Percentiles rank a stretch among this genome's conserved stretches.
Conservation (phyloP, 1,140 invertebrate species). For the Drosophila nannoptera region DNA sequence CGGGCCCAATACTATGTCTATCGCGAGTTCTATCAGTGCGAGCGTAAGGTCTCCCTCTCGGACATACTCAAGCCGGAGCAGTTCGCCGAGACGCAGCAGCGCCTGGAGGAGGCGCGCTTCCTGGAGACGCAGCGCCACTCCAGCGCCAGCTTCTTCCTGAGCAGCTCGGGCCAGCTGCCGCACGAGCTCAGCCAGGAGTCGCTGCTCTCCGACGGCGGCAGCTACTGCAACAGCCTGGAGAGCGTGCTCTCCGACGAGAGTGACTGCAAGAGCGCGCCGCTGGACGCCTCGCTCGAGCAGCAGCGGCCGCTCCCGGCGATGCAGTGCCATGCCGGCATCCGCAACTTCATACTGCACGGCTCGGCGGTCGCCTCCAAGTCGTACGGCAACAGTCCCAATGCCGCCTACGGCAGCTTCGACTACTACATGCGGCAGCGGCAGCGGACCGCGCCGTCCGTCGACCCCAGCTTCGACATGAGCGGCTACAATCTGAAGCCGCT, state of each 20-base stretch:
- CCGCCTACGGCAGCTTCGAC: constrained; percentile 69
- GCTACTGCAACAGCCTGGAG: constrained; percentile 87
- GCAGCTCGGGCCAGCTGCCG: constrained; percentile 74
- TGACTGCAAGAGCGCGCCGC: constrained; percentile 87
- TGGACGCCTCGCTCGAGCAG: constrained; percentile 85
- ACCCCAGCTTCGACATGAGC: constrained; percentile 73
- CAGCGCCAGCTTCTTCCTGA: constrained; percentile 84
- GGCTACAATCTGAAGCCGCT: constrained; percentile 68
- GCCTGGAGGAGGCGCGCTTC: constrained; percentile 71
- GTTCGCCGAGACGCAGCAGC: constrained; percentile 54
- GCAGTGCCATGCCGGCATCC: constrained; percentile 70
- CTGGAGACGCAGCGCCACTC: constrained; percentile 81
- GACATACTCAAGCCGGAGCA: constrained; percentile 74
- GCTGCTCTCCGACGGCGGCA: constrained; percentile 84
- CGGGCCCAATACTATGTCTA: constrained; percentile 87
- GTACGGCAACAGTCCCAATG: constrained; percentile 83
- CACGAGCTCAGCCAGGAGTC: constrained; percentile 85
- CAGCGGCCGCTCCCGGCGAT: constrained; percentile 43
- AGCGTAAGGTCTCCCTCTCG: constrained; percentile 75
- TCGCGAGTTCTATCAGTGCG: constrained; percentile 77
- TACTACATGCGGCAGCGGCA: constrained; percentile 73
- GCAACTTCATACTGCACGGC: constrained; percentile 73
- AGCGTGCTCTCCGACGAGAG: constrained; percentile 89
- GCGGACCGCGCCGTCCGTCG: constrained; percentile 30
- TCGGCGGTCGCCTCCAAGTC: constrained; percentile 80